Base-by-base conservation (phyloP, 2,797 vertebrate genomes). In the Gallinago nigripennis region DNA sequence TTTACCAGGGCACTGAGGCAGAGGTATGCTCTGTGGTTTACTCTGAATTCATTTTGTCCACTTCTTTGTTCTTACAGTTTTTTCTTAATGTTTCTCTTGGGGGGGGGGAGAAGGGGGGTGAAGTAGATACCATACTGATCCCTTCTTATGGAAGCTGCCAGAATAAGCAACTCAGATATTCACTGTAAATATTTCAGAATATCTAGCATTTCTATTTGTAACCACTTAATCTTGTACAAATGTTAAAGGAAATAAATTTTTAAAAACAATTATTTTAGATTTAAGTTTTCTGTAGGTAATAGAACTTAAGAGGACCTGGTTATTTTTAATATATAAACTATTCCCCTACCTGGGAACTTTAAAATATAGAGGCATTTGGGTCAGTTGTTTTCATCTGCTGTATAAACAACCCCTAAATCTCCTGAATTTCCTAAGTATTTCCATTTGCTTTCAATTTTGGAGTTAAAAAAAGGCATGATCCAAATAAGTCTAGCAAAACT, bases 201-300 rank as follows among this genome's bases (percentile, higher is more conserved):
- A 94, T 56, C 92, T 94, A 84, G n/a, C 63, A 68, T 95, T 96
- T 96, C 73, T 96, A 18, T 96, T 95, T 92, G 90, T 66, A 88
- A 76, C 79, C 84, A 12, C 65, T 87, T 95, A 95, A 96, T 96
- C 94, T 93, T 92, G 79, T 94, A 93, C 92, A 92, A 61, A 96
- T 96, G 95, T 94, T 95, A 92, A 95, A 96, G 96, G 94, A 97
- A 96, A 95, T 95, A 1, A 69, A 63, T 78, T 95, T 95, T 86
- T 20, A 9, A 95, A 95, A 95, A 31, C 81, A 95, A 95, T 97
- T 95, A 95, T 95, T 95, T 95, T 83, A 93, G 90, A 89, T 96
- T 92, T 95, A 92, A 79, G 61, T 88, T 92, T 95, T 95, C 88
- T 92, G 86, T 92, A 92, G 78, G 86, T 82, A 89, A 94, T 71